Base-by-base conservation (phyloP, 1,140 invertebrate genomes). In the Lordiphosa stackelbergi region DNA sequence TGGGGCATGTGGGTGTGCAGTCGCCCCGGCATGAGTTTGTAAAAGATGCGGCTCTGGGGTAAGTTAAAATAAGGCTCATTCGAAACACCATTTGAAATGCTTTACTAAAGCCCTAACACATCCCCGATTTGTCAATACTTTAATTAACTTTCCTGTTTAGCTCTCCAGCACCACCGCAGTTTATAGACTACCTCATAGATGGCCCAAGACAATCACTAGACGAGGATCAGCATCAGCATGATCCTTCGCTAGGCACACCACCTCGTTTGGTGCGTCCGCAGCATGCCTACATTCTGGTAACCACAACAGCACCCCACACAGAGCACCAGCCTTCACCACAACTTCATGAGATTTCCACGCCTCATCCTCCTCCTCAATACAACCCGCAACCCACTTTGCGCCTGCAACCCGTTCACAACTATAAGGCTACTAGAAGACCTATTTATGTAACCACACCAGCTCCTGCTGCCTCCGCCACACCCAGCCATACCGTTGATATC, bases 141-240 rank as follows among this genome's bases (percentile, higher is more conserved):
- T 24, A 12, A 7, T 11, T 13, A 10, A 6, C 19, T 10, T 49
- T 37, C 4, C 6, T 38, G 1, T 22, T 38, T 35, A 79, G 75
- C 5, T 68, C 77, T 12, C 71, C 75, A 34, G 54, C 70, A 12
- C 71, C 79, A 0, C 45, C 73, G 1, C 73, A 83, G 22, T 83
- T 66, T 12, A 79, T 86, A 9, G 85, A 86, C 19, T 86, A 86
- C 19, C 57, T 85, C 24, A 78, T 86, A 24, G 85, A 86, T 34
- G 85, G 78, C 2, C 85, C 85, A 0, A 62, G 74, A 4, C 85
- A 86, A 45, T 85, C 85, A 2, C 43, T 86, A 34, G 85, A 86
- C 0, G 85, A 86, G 11, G 85, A 86, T 7, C 68, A 59, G 7
- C 55, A 63, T 4, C 53, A 65, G 24, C 54, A 60, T 3, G 55